These are phyloP conservation scores for Melanerpes formicivorus DNA, from an alignment of 2,113 vertebrate species.

Conservation along the genomic window DNA sequence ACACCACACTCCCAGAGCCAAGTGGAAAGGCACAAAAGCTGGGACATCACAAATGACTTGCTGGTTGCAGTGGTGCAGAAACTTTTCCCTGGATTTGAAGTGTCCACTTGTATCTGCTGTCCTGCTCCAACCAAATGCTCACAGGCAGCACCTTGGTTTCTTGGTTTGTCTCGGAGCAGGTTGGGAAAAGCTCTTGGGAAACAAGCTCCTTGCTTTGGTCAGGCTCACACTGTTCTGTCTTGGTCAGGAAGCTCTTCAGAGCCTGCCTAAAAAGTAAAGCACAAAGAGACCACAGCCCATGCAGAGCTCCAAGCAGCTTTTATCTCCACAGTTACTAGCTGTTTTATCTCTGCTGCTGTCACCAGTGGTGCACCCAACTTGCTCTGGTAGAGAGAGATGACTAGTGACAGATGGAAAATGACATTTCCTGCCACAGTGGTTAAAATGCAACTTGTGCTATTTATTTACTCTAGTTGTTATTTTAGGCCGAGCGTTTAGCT, in stretches of 20 bases:
- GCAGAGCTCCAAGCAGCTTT: neutral
- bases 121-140: neutral
- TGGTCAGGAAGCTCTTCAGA: rapidly evolving
- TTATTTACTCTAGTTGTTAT: neutral
- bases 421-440: neutral
- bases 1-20: neutral
- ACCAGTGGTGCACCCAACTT: rapidly evolving
- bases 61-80: neutral
- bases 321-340: neutral
- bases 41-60: neutral
- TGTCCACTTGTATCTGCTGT: rapidly evolving
- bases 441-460: neutral
- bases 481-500: neutral
- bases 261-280: neutral
- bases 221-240: rapidly evolving
- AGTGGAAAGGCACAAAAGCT: neutral
- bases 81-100: neutral
- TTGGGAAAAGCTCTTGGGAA: rapidly evolving
- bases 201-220: neutral
- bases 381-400: neutral
- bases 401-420: neutral
- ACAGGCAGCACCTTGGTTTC: neutral
- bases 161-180: rapidly evolving
- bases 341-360: neutral
- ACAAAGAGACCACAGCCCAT: neutral